Base-by-base conservation (phyloP, 2,888 invertebrate species). In the Chelonus formosanus region DNA sequence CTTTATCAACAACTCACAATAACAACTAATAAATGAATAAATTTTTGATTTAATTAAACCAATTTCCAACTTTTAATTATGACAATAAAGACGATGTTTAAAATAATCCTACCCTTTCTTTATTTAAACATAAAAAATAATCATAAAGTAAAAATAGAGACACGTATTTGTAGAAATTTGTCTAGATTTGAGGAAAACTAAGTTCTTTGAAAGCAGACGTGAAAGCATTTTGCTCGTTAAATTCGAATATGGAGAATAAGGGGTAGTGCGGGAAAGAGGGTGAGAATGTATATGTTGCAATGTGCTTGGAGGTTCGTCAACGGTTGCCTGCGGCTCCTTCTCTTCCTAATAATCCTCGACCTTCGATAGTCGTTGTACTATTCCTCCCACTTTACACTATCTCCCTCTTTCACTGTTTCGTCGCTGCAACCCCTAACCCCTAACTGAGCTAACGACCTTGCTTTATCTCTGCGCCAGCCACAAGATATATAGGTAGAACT, bases 291-390 rank as follows among this genome's bases (percentile, higher is more conserved):
- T 61, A 52, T 60, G 65, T 66, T 36, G 50, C 32, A 31, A 53
- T 43, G 52, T 50, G 60, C 52, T 52, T 32, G 48, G 66, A 66
- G 66, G 67, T 67, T 74, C 73, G 72, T 72, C 74, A 70, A 68
- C 70, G 70, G 63, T 65, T 62, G 74, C 74, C 72, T 62, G 63
- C 68, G 74, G 73, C 57, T 36, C 48, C 35, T 44, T 52, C 61
- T 67, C 67, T 69, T 71, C 72, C 69, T 75, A 74, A 75, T 74
- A 73, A 75, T 75, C 73, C 73, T 71, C 74, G 72, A 74, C 74
- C 72, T 71, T 71, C 73, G 67, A 74, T 71, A 73, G 71, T 73
- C 68, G 65, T 71, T 69, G 70, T 69, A 69, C 70, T 66, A 72
- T 53, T 61, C 32, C 60, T 52, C 60, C 60, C 43, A 36, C 53